A percentile compares a stretch with the other conserved stretches of the same genome.
Evolutionary conservation across 2,888 invertebrate genomes (phyloP).

Genomic region (Hymenopus coronatus): DNA sequence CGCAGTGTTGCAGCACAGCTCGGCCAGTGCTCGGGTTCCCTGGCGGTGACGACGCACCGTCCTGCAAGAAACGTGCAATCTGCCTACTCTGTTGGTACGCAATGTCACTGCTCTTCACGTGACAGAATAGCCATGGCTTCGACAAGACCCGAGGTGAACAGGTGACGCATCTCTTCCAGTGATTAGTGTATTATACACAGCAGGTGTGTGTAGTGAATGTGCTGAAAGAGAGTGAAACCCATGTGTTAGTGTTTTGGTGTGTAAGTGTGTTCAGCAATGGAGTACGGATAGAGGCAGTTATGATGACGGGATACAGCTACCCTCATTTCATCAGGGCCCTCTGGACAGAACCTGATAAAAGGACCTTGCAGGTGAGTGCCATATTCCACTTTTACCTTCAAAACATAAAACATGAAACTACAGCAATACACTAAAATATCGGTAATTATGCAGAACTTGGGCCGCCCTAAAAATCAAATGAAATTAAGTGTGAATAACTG

Average conservation of each 20-base stretch:
- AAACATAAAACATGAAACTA: no score
- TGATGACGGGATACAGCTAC: constrained; percentile 53
- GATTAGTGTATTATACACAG: not conserved
- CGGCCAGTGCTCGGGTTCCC: not conserved
- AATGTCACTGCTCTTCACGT: not conserved
- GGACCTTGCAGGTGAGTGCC: constrained; percentile 51
- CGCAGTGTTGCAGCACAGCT: not conserved
- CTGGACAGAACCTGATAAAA: constrained; percentile 53
- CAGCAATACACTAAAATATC: no score
- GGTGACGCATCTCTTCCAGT: constrained; percentile 1
- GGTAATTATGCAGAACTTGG: no score
- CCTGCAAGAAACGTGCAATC: not conserved
- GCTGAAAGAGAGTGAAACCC: not conserved
- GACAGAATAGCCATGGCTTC: constrained; percentile 3
- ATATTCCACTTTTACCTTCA: no score
- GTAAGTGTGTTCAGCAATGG: not conserved
- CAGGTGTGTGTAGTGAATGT: not conserved
- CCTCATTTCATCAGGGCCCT: constrained; percentile 55
- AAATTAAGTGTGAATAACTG: no score
- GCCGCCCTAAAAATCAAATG: no score
- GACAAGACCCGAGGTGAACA: constrained; percentile 17
- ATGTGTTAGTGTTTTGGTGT: not conserved
- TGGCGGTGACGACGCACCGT: not conserved
- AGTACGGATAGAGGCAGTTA: not conserved
- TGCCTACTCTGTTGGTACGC: no score